Evolutionary conservation across 2,797 vertebrate species (phyloP).

Genomic region (Gymnocypris eckloni): DNA sequence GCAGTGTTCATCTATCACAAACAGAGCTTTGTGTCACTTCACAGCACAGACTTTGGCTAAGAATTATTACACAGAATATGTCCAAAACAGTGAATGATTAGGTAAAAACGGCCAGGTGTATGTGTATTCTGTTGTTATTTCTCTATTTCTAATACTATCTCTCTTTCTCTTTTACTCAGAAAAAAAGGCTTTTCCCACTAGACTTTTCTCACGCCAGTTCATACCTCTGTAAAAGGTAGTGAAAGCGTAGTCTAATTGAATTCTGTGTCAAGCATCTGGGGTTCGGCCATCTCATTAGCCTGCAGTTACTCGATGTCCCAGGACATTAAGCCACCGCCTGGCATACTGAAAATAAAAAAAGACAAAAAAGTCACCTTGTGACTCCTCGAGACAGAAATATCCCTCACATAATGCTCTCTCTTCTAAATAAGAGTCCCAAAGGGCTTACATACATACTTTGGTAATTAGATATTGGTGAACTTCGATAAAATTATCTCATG

Average conservation of each 20-base stretch:
- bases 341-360: conserved; percentile 5
- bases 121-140: neutral
- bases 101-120: neutral
- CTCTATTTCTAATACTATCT: neutral
- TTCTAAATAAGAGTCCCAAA: conserved; percentile 8
- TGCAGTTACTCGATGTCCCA: conserved; percentile 45
- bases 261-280: conserved; percentile 39
- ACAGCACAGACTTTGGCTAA: neutral
- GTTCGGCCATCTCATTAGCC: conserved; percentile 53
- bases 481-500: too few species aligned
- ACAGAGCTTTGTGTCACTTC: neutral
- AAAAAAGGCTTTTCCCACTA: conserved; percentile 21
- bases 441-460: neutral
- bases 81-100: neutral
- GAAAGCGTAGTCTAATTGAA: conserved; percentile 47
- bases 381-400: conserved; percentile 28
- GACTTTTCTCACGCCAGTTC: conserved; percentile 17
- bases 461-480: neutral
- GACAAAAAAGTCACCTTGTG: conserved; percentile 30
- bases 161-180: neutral
- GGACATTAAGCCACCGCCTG: conserved; percentile 43
- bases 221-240: conserved; percentile 20
- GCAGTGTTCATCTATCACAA: conserved; percentile 30
- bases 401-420: neutral
- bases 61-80: conserved; percentile 4